Conservation (phyloP, 2,113 vertebrate genomes). For the Labeo rohita region DNA sequence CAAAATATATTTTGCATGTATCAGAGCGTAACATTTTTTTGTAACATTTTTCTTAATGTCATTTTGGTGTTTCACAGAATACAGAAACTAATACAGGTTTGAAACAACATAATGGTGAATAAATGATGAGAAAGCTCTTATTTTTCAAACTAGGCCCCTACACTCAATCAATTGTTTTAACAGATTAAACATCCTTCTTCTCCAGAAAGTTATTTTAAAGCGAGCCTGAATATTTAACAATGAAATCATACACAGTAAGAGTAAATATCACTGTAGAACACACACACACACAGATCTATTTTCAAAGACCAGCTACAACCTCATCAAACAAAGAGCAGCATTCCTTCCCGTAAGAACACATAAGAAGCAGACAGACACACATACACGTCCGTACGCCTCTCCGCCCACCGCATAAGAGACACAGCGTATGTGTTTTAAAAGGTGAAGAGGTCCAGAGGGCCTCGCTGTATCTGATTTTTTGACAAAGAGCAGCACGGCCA, state of each 20-base stretch:
- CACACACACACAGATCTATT: constrained; percentile 15
- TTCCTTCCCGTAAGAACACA: constrained; percentile 45
- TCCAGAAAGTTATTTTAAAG: background rate
- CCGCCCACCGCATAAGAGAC: constrained; percentile 77
- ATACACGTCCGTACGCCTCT: constrained; percentile 47
- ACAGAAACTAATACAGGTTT: background rate
- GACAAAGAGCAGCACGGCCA: constrained; percentile 96
- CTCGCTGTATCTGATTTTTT: constrained; percentile 97
- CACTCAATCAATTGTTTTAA: background rate
- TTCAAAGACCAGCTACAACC: constrained; percentile 25
- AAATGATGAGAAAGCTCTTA: background rate
- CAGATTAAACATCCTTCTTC: background rate
- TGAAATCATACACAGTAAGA: background rate
- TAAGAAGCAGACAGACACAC: constrained; percentile 59
- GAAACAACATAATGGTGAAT: background rate
- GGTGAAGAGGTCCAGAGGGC: constrained; percentile 96
- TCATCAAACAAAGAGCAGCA: constrained; percentile 58
- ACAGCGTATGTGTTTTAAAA: constrained; percentile 94
- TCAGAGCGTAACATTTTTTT: too few relatives aligned
- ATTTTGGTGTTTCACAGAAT: background rate
- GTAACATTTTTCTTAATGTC: background rate
- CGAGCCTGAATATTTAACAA: background rate
- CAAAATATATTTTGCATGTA: too few relatives aligned
- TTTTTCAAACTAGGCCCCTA: background rate
- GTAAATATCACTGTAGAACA: background rate